A percentile compares a stretch with the other conserved stretches of the same genome.
Conservation (phyloP, 2,113 vertebrate genomes). For the Elaphurus davidianus region DNA sequence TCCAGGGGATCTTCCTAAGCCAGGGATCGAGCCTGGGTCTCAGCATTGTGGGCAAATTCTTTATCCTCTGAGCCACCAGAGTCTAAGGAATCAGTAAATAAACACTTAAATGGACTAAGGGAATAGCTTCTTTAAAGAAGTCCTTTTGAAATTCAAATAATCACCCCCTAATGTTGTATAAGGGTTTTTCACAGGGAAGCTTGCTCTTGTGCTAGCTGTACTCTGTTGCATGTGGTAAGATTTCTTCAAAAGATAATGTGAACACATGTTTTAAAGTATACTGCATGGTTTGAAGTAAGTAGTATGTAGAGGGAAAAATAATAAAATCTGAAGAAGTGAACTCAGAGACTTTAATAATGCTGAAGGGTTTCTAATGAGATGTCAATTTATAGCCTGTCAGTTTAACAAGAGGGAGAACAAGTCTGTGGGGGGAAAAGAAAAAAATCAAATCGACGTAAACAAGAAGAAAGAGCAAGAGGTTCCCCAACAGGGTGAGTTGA, state of each 20-base stretch:
- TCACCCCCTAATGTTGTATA: neutral
- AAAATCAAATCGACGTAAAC: neutral
- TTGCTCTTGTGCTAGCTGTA: neutral
- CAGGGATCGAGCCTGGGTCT: neutral
- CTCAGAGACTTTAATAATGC: neutral
- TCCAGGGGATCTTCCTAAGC: neutral
- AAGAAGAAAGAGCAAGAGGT: neutral
- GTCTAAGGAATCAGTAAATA: constrained; percentile 16
- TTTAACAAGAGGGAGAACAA: neutral
- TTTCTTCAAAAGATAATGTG: neutral
- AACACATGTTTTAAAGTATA: neutral
- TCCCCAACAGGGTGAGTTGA: neutral
- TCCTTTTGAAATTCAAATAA: constrained; percentile 29
- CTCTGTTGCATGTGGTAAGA: neutral
- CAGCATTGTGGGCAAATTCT: neutral
- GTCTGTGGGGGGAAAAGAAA: neutral
- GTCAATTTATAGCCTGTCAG: neutral
- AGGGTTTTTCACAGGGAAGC: neutral
- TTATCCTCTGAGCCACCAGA: neutral
- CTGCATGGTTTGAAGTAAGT: constrained; percentile 12
- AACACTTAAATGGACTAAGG: neutral
- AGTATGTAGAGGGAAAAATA: neutral
- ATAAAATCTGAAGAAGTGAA: neutral
- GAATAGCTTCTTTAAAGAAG: neutral
- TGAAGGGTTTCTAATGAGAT: constrained; percentile 7